Conservation (phyloP, 2,797 vertebrate genomes). For the Hozukius guyotensis region DNA sequence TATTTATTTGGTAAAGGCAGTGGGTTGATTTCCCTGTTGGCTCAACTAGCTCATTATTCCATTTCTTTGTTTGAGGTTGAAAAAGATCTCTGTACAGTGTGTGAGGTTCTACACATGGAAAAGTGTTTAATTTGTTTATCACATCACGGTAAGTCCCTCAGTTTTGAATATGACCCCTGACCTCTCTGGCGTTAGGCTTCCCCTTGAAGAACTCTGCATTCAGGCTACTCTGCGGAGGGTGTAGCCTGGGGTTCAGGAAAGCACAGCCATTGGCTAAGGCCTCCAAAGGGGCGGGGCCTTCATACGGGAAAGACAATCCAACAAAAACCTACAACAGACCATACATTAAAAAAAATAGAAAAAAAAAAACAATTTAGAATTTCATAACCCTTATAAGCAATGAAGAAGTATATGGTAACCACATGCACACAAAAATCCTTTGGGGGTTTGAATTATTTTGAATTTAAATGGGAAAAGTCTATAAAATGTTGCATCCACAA, state of each 20-base stretch:
- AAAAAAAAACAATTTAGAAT: neutral
- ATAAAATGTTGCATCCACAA: neutral
- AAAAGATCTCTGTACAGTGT: neutral
- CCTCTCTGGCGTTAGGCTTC: constrained; percentile 92
- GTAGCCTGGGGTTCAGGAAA: constrained; percentile 91
- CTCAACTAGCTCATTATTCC: neutral
- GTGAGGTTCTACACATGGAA: neutral
- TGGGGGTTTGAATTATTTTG: neutral
- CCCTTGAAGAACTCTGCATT: constrained; percentile 93
- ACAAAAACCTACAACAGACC: constrained; percentile 79
- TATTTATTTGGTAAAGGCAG: neutral
- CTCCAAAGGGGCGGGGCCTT: constrained; percentile 90
- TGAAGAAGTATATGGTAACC: neutral
- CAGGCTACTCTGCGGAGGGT: constrained; percentile 90
- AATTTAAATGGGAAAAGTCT: neutral
- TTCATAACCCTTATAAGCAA: neutral
- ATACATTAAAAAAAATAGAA: neutral
- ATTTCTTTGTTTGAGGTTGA: neutral
- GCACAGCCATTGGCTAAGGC: constrained; percentile 93
- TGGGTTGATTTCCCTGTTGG: neutral
- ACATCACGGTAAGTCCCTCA: neutral
- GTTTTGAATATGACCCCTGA: constrained; percentile 51
- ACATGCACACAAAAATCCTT: constrained; percentile 31
- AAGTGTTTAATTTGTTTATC: neutral
- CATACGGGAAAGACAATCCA: constrained; percentile 91